Evolutionary conservation across 2,113 vertebrate species (phyloP).

Genomic region (Petroica traversi): DNA sequence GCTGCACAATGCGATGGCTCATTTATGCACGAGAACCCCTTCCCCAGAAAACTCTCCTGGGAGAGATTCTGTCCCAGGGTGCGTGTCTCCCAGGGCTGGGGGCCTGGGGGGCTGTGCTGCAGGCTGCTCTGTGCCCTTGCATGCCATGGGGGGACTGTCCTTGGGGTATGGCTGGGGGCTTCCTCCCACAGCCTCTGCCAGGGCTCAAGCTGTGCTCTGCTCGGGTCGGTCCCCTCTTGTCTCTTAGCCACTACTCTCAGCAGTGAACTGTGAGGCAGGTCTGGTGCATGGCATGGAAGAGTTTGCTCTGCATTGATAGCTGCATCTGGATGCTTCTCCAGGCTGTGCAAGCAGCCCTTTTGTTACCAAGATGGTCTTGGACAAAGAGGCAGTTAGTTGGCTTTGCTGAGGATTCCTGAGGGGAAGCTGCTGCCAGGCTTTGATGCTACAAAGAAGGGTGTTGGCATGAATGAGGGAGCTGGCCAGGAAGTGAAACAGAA

Average conservation of each 20-base stretch:
- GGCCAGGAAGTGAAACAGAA: background rate
- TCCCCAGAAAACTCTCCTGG: background rate
- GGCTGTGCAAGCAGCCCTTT: background rate
- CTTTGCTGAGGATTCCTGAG: background rate
- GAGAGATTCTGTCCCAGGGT: background rate
- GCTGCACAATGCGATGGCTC: background rate
- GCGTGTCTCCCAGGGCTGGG: fast-evolving
- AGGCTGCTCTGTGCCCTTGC: background rate
- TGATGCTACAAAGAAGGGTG: background rate
- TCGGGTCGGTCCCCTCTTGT: background rate
- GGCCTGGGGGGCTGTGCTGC: background rate
- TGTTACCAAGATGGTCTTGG: background rate
- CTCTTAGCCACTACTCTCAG: background rate
- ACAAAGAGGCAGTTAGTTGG: background rate
- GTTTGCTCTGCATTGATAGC: background rate
- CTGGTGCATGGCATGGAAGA: background rate
- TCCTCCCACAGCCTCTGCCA: background rate
- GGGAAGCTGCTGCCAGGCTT: background rate
- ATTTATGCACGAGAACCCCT: background rate
- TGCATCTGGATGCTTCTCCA: fast-evolving
- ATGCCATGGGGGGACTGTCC: fast-evolving
- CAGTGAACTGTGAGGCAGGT: background rate
- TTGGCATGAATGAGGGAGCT: background rate
- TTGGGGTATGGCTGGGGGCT: background rate
- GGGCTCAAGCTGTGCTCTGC: background rate